Evolutionary conservation across 2,113 vertebrate genomes (phyloP).

Genomic region (Poecile atricapillus): DNA sequence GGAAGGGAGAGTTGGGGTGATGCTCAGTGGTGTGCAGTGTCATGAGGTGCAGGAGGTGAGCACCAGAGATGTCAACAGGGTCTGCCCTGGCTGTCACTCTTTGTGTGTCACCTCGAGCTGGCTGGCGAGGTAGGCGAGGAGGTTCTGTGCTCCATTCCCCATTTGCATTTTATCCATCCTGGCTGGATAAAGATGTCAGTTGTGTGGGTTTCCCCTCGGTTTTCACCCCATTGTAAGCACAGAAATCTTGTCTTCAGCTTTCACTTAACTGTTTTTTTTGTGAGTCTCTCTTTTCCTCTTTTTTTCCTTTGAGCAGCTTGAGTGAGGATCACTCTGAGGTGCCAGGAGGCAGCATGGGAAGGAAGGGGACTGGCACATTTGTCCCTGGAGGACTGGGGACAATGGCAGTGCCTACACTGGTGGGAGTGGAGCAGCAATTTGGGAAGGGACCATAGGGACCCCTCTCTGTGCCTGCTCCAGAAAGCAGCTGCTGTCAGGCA

Average conservation of each 20-base stretch:
- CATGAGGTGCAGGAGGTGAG: fast-evolving
- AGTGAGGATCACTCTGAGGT: neutral
- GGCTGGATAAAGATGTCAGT: neutral
- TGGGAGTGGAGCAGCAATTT: neutral
- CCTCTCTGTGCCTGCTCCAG: neutral
- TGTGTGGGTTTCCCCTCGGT: neutral
- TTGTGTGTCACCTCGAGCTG: fast-evolving
- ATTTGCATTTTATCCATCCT: fast-evolving
- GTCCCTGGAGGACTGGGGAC: neutral
- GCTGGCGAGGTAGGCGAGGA: fast-evolving
- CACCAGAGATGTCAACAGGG: fast-evolving
- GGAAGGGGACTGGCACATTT: neutral
- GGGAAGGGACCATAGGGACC: neutral
- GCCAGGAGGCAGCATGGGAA: neutral
- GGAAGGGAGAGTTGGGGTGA: neutral
- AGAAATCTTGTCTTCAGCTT: neutral
- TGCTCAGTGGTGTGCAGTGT: neutral
- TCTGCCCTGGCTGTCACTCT: neutral
- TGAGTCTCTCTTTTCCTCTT: neutral
- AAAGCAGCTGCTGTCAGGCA: neutral
- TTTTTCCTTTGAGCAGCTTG: neutral
- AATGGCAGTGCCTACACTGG: neutral
- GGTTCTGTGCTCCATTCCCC: neutral
- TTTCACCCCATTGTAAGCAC: neutral
- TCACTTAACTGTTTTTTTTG: fast-evolving